Evolutionary conservation across 2,113 vertebrate species (phyloP).

Genomic region (Neolamprologus variostigma): DNA sequence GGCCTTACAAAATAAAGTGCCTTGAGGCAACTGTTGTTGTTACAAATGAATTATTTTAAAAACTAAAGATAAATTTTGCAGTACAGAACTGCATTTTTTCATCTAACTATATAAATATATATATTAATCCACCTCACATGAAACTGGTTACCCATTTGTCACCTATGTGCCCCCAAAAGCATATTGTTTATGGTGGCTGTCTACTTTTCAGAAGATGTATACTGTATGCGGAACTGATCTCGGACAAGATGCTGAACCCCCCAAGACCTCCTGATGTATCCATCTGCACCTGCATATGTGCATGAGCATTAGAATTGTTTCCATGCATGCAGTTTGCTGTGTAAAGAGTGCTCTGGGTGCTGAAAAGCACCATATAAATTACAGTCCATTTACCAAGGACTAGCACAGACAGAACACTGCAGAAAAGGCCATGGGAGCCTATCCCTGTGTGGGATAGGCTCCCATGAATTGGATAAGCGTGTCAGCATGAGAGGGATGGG

Average conservation of each 20-base stretch:
- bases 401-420: neutral
- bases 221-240: neutral
- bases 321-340: neutral
- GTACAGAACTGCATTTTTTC: accelerated
- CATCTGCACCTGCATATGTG: accelerated
- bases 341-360: neutral
- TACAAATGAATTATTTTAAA: neutral
- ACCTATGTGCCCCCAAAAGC: neutral
- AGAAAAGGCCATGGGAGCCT: neutral
- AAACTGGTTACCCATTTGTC: neutral
- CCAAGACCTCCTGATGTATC: neutral
- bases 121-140: neutral
- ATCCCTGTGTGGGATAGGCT: neutral
- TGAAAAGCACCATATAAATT: neutral
- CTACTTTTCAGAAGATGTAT: neutral
- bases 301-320: neutral
- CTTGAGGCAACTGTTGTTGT: neutral
- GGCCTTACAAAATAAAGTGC: neutral
- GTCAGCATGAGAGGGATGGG: neutral
- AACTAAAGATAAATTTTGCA: neutral
- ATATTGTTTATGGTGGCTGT: neutral
- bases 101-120: neutral
- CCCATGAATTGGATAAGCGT: neutral
- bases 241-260: neutral
- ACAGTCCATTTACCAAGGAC: neutral